phyloP scores from a whole-genome alignment of 2,113 vertebrate species.

The Mobula hypostoma region DNA sequence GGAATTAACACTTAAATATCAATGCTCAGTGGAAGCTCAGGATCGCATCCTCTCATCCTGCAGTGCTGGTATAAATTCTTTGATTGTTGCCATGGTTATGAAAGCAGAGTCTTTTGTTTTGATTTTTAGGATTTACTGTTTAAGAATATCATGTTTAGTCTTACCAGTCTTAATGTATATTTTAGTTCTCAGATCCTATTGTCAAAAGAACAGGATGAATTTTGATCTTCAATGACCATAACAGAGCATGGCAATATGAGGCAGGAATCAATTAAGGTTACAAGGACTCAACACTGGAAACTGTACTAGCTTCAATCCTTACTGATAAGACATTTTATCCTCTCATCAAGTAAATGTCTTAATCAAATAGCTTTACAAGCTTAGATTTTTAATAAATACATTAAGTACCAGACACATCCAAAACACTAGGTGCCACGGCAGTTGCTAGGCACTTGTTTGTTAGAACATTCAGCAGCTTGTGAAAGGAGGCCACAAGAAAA shows the following conservation, averaged over 20 bases:
- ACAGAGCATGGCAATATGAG: not conserved
- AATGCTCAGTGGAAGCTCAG: not conserved
- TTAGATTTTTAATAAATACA: too few species aligned
- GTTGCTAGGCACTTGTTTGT: not conserved
- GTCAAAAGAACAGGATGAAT: not conserved
- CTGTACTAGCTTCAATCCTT: not conserved
- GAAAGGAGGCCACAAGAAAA: not conserved
- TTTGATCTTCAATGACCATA: not conserved
- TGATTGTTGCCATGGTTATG: conserved; percentile 1
- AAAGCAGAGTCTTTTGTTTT: not conserved
- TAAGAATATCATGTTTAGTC: not conserved
- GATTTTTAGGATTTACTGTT: not conserved
- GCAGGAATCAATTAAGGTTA: not conserved
- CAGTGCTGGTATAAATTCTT: not conserved
- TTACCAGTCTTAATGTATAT: not conserved
- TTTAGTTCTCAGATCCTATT: too few species aligned
- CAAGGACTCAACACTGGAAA: not conserved
- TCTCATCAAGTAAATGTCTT: not conserved
- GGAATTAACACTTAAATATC: not conserved
- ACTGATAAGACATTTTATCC: not conserved
- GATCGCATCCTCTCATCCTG: not conserved
- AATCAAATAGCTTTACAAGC: too few species aligned
- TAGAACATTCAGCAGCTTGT: not conserved
- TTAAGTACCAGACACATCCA: not conserved
- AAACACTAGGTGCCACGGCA: not conserved